These are phyloP conservation scores for Rhynchotus rufescens DNA, from an alignment of 2,797 vertebrate genomes.

Conservation along the genomic window DNA sequence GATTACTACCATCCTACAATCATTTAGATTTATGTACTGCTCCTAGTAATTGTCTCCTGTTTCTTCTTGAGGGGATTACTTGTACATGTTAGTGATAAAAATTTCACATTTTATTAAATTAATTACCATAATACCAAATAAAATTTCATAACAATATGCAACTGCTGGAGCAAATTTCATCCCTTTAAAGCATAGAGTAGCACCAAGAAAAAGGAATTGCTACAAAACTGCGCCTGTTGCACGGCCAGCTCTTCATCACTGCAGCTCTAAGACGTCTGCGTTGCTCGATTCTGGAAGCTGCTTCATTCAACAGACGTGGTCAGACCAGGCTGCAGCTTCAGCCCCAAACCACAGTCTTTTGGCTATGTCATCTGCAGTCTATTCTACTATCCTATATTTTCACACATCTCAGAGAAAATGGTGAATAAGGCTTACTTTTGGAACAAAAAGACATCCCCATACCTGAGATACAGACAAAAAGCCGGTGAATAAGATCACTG, in stretches of 20 bases:
- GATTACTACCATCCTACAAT: not conserved
- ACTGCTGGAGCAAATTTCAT: not conserved
- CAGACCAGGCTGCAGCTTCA: not conserved
- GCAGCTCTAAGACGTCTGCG: not conserved
- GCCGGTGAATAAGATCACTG: conserved; percentile 95
- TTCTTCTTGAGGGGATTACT: not conserved
- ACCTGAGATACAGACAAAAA: conserved; percentile 99
- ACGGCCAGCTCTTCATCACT: not conserved
- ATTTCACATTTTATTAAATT: not conserved
- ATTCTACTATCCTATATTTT: not conserved
- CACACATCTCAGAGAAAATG: not conserved
- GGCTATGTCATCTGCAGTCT: not conserved
- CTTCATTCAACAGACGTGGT: not conserved
- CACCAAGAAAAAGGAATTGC: not conserved
- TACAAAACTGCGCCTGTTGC: not conserved
- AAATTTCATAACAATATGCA: not conserved
- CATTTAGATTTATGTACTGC: not conserved
- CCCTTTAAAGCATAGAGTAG: not conserved
- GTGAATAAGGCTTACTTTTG: not conserved
- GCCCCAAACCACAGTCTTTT: not conserved
- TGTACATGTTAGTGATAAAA: not conserved
- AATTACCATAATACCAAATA: not conserved
- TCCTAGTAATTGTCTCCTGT: not conserved
- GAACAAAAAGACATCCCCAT: not conserved
- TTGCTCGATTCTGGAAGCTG: not conserved